phyloP scores from a whole-genome alignment of 2,797 vertebrate genomes.

The Brachymystax lenok region DNA sequence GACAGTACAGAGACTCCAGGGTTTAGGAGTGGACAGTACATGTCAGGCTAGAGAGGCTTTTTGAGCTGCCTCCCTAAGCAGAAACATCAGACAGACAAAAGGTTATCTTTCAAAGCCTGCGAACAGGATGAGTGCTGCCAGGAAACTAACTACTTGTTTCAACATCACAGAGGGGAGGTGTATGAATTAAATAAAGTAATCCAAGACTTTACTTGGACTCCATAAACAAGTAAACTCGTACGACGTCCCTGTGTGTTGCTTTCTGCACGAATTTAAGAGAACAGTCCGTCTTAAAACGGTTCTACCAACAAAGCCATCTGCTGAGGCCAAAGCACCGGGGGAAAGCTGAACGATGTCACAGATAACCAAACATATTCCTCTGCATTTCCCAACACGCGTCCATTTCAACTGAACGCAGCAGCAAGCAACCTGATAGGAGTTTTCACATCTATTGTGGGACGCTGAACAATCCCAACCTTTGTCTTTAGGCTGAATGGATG shows the following conservation, averaged over 20 bases:
- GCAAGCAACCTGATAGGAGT: not conserved
- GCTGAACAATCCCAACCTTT: slow-evolving; percentile 36
- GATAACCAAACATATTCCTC: not conserved
- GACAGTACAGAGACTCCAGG: too few species aligned
- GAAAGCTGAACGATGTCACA: not conserved
- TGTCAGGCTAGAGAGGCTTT: not conserved
- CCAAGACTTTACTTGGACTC: not conserved
- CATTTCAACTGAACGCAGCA: not conserved
- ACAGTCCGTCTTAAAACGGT: not conserved
- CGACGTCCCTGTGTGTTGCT: not conserved
- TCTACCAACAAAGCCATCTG: not conserved
- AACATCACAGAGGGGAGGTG: not conserved
- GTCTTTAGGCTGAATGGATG: slow-evolving; percentile 7
- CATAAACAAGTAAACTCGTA: not conserved
- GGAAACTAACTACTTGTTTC: not conserved
- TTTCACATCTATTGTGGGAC: slow-evolving; percentile 19
- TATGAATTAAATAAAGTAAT: not conserved
- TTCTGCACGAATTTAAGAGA: not conserved
- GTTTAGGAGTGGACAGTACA: not conserved
- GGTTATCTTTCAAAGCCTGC: not conserved
- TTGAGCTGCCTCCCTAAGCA: not conserved
- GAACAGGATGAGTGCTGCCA: not conserved
- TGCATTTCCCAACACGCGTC: not conserved
- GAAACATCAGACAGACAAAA: not conserved
- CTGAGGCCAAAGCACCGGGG: not conserved